Evolutionary conservation across 1,140 invertebrate genomes (phyloP).

Genomic region (Eubasilissa regina): DNA sequence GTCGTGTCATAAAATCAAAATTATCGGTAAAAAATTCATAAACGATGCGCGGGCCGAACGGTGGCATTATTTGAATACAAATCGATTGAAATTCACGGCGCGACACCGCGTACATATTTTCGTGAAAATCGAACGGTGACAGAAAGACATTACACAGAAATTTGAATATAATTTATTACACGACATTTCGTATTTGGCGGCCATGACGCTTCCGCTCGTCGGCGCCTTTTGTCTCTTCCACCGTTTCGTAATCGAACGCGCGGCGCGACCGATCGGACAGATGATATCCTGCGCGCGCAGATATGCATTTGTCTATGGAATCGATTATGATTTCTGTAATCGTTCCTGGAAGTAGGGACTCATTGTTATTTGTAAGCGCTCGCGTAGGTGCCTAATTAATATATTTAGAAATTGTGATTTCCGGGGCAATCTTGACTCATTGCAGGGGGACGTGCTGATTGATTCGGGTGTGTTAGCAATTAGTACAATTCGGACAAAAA

Average conservation of each 20-base stretch:
- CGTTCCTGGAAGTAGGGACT: background rate
- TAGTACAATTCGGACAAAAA: too few relatives aligned
- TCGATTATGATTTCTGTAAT: conserved; percentile 28
- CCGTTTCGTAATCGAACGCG: conserved; percentile 6
- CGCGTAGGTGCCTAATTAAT: background rate
- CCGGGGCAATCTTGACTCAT: too few relatives aligned
- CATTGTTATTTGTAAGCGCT: background rate
- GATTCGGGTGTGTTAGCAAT: too few relatives aligned
- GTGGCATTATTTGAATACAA: conserved; percentile 4
- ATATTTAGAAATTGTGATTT: too few relatives aligned
- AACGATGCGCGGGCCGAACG: background rate
- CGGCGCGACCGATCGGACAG: background rate
- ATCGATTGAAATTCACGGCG: conserved; percentile 8
- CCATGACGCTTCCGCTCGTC: conserved; percentile 36
- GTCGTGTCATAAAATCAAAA: conserved; percentile 4
- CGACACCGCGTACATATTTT: background rate
- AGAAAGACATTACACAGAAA: conserved; percentile 33
- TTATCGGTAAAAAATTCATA: conserved; percentile 1
- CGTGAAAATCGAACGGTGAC: conserved; percentile 12
- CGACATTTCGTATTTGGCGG: conserved; percentile 22
- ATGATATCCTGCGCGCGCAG: conserved; percentile 31
- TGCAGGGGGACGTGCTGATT: too few relatives aligned
- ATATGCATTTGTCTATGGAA: conserved; percentile 29
- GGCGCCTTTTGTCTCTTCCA: conserved; percentile 41
- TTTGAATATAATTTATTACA: conserved; percentile 54